Percentiles rank a stretch among this genome's conserved stretches.
Evolutionary conservation across 1,140 invertebrate genomes (phyloP).

Genomic region (Bombyx mandarina): DNA sequence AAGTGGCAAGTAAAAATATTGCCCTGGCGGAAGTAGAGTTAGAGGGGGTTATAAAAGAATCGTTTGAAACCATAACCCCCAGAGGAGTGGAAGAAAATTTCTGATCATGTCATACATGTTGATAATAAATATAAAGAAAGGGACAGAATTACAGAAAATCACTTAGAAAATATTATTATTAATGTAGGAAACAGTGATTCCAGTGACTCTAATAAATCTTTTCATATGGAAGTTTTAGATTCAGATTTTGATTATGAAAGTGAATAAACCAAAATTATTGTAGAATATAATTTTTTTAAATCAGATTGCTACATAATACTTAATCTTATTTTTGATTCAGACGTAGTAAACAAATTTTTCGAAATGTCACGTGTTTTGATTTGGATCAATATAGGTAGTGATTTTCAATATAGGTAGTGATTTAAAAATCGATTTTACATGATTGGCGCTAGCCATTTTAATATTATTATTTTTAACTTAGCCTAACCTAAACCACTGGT

Average conservation of each 20-base stretch:
- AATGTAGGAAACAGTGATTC: conserved; percentile 9
- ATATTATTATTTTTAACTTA: no score
- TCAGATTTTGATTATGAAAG: conserved; percentile 6
- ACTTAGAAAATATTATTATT: conserved; percentile 12
- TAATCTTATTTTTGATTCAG: neutral
- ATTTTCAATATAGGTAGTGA: no score
- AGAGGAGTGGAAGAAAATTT: conserved; percentile 14
- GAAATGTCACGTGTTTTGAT: neutral
- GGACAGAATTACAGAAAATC: conserved; percentile 1
- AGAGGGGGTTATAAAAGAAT: conserved; percentile 7
- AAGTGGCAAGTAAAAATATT: conserved; percentile 6
- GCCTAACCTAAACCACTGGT: no score
- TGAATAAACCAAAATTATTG: conserved; percentile 5
- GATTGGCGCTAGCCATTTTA: no score
- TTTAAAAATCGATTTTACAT: no score
- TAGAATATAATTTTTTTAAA: neutral
- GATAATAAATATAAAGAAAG: no score
- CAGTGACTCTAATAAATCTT: conserved; percentile 6
- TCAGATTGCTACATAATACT: neutral
- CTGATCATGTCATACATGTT: neutral
- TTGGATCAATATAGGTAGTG: neutral
- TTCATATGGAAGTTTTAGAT: conserved; percentile 1
- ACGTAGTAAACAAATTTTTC: neutral
- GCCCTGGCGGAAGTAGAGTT: conserved; percentile 1
- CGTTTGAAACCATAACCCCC: conserved; percentile 7